Conservation (phyloP, 2,113 vertebrate genomes). For the Entomyzon cyanotis region DNA sequence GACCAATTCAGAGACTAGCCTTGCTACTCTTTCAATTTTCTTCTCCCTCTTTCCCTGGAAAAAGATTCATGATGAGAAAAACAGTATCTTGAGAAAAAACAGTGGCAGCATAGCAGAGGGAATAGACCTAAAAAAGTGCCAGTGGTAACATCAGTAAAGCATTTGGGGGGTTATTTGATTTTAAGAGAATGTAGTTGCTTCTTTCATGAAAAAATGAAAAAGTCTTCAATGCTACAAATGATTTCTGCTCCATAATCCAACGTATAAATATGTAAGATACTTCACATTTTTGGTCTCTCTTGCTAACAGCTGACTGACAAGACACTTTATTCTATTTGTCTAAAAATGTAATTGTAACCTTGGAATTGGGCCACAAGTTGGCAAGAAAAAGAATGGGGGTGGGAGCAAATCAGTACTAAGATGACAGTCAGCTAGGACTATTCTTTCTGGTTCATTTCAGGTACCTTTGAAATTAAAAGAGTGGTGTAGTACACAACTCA, state of each 20-base stretch:
- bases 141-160: neutral
- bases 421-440: neutral
- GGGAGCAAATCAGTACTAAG: neutral
- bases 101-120: neutral
- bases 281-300: neutral
- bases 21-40: neutral
- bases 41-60: neutral
- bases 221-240: neutral
- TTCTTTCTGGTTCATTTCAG: neutral
- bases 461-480: neutral
- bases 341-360: neutral
- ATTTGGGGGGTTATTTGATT: accelerated
- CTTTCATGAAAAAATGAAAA: neutral
- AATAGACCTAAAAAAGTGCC: neutral
- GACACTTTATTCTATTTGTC: neutral
- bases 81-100: neutral
- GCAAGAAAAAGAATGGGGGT: neutral
- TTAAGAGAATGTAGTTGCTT: neutral
- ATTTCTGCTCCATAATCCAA: neutral
- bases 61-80: neutral
- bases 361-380: neutral
- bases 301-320: neutral
- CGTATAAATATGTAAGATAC: neutral
- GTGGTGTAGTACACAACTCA: neutral
- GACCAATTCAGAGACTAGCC: neutral